Conservation (phyloP, 1,140 invertebrate genomes). For the Bathynomus jamesi region DNA sequence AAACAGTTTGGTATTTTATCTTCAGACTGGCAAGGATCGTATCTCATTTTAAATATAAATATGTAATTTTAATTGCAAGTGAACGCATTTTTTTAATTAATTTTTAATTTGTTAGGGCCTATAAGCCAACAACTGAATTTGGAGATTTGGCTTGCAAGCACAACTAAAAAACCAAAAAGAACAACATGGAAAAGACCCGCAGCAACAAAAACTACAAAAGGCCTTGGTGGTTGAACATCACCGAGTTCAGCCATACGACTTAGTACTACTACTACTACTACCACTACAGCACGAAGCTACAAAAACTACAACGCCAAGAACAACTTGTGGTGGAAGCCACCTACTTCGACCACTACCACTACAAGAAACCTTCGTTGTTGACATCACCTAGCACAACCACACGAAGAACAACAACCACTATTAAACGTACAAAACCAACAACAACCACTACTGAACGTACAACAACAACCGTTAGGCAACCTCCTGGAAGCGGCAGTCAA, state of each 20-base stretch:
- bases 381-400: slow-evolving; percentile 15
- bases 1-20: too few relatives aligned
- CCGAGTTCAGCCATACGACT: slow-evolving; percentile 47
- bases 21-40: neutral
- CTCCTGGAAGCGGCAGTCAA: neutral
- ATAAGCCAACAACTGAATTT: too few relatives aligned
- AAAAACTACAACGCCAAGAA: neutral
- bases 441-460: neutral
- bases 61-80: neutral
- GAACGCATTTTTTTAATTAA: too few relatives aligned
- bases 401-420: slow-evolving; percentile 24
- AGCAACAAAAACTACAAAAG: slow-evolving; percentile 4
- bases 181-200: slow-evolving; percentile 49
- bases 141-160: too few relatives aligned
- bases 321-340: slow-evolving; percentile 17
- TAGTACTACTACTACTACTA: slow-evolving; percentile 49
- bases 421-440: slow-evolving; percentile 6
- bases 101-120: too few relatives aligned
- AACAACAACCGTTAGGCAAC: neutral
- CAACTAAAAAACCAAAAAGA: slow-evolving; percentile 45
- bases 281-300: too few relatives aligned
- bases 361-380: neutral
- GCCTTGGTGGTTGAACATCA: too few relatives aligned
- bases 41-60: neutral
- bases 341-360: slow-evolving; percentile 17